Evolutionary conservation across 2,113 vertebrate species (phyloP).

Genomic region (Pipa parva): DNA sequence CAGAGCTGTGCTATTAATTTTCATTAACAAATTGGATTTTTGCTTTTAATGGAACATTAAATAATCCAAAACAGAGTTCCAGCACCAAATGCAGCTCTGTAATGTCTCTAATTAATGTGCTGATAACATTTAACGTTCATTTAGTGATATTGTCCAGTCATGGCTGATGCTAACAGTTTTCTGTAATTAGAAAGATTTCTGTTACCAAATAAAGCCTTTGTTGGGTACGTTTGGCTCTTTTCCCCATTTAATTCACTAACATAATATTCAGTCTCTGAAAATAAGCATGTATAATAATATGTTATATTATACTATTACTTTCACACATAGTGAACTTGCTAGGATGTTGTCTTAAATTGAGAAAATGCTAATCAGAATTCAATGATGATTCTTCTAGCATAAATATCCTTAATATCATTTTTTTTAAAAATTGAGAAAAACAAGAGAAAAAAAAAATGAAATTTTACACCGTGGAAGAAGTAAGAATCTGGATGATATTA

Average conservation of each 20-base stretch:
- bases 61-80: neutral
- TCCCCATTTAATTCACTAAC: neutral
- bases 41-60: neutral
- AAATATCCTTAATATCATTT: neutral
- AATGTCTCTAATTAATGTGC: neutral
- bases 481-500: too few species aligned
- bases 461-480: neutral
- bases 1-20: neutral
- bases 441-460: neutral
- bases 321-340: too few species aligned
- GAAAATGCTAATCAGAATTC: neutral
- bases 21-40: neutral
- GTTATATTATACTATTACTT: neutral
- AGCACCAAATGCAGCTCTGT: neutral
- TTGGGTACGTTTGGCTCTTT: neutral
- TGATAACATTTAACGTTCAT: neutral
- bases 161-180: neutral
- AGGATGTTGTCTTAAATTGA: neutral
- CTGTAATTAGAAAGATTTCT: neutral
- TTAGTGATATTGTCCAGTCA: neutral
- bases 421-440: too few species aligned
- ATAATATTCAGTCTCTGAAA: too few species aligned
- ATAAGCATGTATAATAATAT: neutral
- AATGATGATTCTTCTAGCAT: too few species aligned
- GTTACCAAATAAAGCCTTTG: neutral